Base-by-base conservation (phyloP, 2,888 invertebrate species). In the Microplitis deprimator region DNA sequence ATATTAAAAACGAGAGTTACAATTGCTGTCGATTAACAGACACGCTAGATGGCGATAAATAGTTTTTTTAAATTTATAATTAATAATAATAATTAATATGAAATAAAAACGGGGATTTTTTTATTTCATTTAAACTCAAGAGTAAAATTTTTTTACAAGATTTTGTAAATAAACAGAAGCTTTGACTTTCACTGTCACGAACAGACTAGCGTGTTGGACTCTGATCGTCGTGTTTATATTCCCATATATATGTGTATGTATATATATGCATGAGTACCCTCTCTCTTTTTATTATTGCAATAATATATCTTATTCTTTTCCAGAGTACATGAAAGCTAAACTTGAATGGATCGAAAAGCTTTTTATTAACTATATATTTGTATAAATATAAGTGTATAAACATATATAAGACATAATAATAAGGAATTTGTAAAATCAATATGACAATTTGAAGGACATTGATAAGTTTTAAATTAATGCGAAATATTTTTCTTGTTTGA, bases 121-220 rank as follows among this genome's bases (percentile, higher is more conserved):
- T 50, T 50, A 13, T 50, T 50, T 50, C 2, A 50, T 50, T 50
- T 50, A 50, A 50, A 13, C 50, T 1, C 5, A 10, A 29, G 4
- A 4, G 29, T 29, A 3, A 29, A n/a, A n/a, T 38, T 39, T 67
- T 67, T 29, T 29, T 29, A 0, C 29, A 29, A 4, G 29, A 29
- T 29, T 29, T 29, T 29, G 29, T 29, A 29, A 29, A 29, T 29
- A 67, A 67, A 38, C 39, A 50, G 50, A 50, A 50, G 50, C 8
- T 50, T 50, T 50, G 50, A 50, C 50, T 79, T 69, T 20, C 77
- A 77, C 80, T 79, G 76, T 50, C 73, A 67, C 76, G 76, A 78
- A 67, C 72, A 4, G 77, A 81, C 81, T 81, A 79, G 76, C 81
- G 79, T 73, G 73, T 38, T 73, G 50, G 65, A 73, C 17, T 73